A percentile compares a stretch with the other conserved stretches of the same genome.
Evolutionary conservation across 1,140 invertebrate species (phyloP).

Genomic region (Drosophila lini): DNA sequence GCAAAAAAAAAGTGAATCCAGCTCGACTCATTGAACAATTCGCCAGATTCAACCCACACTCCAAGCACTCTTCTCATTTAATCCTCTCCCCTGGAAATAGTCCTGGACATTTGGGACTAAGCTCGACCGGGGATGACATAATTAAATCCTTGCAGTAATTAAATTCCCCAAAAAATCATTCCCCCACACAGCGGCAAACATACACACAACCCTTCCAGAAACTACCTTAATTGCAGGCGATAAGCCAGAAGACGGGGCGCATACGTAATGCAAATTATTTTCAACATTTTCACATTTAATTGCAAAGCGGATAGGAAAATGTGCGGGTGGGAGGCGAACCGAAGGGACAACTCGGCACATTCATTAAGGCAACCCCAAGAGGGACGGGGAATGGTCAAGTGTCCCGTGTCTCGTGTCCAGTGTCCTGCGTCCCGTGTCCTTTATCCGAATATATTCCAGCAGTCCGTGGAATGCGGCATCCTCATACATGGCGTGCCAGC

Average conservation of each 20-base stretch:
- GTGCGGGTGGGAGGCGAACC: background rate
- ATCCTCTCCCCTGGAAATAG: background rate
- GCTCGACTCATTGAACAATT: constrained; percentile 63
- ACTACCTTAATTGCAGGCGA: constrained; percentile 84
- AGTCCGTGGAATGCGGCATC: constrained; percentile 34
- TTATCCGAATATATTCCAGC: constrained; percentile 4
- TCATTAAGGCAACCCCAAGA: constrained; percentile 66
- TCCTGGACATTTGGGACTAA: constrained; percentile 8
- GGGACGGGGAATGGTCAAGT: constrained; percentile 39
- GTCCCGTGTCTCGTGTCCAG: constrained; percentile 34
- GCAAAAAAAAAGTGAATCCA: constrained; percentile 32
- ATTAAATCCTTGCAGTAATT: constrained; percentile 84
- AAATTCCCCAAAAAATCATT: constrained; percentile 81
- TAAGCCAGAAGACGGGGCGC: constrained; percentile 68
- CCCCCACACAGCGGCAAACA: constrained; percentile 24
- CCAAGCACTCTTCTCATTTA: background rate
- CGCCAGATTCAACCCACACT: constrained; percentile 17
- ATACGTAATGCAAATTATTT: constrained; percentile 82
- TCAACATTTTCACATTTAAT: constrained; percentile 84
- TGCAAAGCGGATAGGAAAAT: constrained; percentile 55
- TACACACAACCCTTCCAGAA: constrained; percentile 39
- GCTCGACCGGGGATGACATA: constrained; percentile 69
- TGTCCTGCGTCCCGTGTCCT: constrained; percentile 27
- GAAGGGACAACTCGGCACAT: constrained; percentile 57
- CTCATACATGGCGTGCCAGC: constrained; percentile 71